Evolutionary conservation across 2,888 invertebrate species (phyloP).

Genomic region (Lycophotia porphyrea): DNA sequence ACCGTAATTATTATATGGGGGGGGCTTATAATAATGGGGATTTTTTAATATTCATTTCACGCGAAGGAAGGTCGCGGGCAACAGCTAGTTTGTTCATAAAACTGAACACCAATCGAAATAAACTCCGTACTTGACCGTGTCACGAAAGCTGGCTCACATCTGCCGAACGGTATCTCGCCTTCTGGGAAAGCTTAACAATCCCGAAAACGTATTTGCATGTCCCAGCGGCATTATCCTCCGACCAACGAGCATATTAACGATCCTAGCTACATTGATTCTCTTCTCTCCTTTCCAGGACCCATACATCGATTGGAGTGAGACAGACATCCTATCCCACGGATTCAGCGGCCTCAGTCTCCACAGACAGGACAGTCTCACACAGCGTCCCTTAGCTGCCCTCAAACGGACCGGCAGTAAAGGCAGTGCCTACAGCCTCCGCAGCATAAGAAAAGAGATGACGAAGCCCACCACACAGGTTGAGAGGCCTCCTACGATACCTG

Average conservation of each 20-base stretch:
- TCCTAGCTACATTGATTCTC: background rate
- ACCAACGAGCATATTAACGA: constrained; percentile 54
- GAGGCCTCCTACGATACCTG: constrained; percentile 83
- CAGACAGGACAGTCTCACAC: constrained; percentile 86
- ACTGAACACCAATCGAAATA: constrained; percentile 87
- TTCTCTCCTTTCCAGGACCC: constrained; percentile 70
- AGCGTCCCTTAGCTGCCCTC: constrained; percentile 81
- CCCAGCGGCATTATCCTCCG: constrained; percentile 84
- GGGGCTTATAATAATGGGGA: no score
- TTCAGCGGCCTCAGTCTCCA: constrained; percentile 89
- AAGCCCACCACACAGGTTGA: constrained; percentile 73
- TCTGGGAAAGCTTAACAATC: constrained; percentile 88
- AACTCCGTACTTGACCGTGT: constrained; percentile 88
- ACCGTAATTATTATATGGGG: no score
- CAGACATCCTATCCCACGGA: constrained; percentile 87
- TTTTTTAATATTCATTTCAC: no score
- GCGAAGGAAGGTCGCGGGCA: no score
- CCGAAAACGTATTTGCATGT: constrained; percentile 89
- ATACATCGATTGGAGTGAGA: constrained; percentile 84
- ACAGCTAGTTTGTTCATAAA: no score
- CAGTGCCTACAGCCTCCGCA: constrained; percentile 86
- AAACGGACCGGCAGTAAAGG: constrained; percentile 87
- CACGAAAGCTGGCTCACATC: constrained; percentile 85
- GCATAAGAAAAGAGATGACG: constrained; percentile 82
- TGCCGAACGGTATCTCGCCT: constrained; percentile 88